Percentiles rank a stretch among this genome's conserved stretches.
Evolutionary conservation across 2,113 vertebrate species (phyloP).

Genomic region (Rhodinocichla rosea): DNA sequence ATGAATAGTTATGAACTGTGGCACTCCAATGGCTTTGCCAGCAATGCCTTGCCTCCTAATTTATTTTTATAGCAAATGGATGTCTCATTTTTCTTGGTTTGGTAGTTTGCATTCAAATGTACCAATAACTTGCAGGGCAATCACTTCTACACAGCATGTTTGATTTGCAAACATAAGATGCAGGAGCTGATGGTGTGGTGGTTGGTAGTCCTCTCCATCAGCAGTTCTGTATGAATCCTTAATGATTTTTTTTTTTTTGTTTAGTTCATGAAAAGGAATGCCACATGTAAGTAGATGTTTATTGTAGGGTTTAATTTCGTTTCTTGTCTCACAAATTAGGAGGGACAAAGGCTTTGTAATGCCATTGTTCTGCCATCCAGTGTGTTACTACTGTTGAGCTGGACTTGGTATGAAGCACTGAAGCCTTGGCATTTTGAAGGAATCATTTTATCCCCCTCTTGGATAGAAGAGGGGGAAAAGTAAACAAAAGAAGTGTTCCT

Average conservation of each 20-base stretch:
- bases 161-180: constrained; percentile 38
- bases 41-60: constrained; percentile 61
- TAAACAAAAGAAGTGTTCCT: background rate
- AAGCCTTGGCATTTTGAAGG: background rate
- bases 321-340: background rate
- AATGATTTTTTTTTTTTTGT: background rate
- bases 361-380: background rate
- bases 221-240: constrained; percentile 23
- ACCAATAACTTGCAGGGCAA: constrained; percentile 62
- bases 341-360: background rate
- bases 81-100: constrained; percentile 71
- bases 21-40: constrained; percentile 65
- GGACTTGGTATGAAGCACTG: background rate
- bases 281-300: background rate
- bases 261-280: background rate
- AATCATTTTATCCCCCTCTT: background rate
- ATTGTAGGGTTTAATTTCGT: background rate
- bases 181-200: constrained; percentile 51
- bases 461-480: background rate
- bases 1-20: constrained; percentile 69
- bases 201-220: constrained; percentile 49
- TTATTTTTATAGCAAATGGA: constrained; percentile 71
- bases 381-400: background rate
- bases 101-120: constrained; percentile 71
- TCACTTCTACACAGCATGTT: constrained; percentile 45